Evolutionary conservation across 2,888 invertebrate species (phyloP).

Genomic region (Colostygia pectinataria): DNA sequence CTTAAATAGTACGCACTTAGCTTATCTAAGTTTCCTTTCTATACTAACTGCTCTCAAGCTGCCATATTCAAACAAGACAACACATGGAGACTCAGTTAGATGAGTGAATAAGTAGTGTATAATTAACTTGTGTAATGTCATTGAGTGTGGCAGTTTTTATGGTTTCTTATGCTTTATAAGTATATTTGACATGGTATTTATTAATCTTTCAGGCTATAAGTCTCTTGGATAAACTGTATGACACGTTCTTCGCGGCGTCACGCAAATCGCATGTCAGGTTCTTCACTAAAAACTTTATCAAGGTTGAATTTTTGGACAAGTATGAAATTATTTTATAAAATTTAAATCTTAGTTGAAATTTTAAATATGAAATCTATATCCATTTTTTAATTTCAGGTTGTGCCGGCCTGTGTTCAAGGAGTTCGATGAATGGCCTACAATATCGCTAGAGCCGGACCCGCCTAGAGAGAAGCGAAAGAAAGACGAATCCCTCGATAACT

Average conservation of each 20-base stretch:
- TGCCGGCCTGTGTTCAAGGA: conserved; percentile 85
- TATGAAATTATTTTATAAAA: conserved; percentile 56
- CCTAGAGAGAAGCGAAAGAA: conserved; percentile 63
- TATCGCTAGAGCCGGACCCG: conserved; percentile 72
- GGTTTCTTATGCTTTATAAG: conserved; percentile 37
- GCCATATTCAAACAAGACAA: neutral
- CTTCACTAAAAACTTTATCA: conserved; percentile 87
- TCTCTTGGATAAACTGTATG: conserved; percentile 86
- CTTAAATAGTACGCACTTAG: conserved; percentile 3
- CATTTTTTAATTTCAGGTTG: conserved; percentile 61
- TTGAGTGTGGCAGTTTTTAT: conserved; percentile 11
- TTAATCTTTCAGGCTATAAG: conserved; percentile 83
- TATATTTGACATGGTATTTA: conserved; percentile 70
- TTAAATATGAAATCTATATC: conserved; percentile 13
- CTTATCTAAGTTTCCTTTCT: conserved; percentile 33
- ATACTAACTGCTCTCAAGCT: conserved; percentile 28
- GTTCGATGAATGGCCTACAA: conserved; percentile 84
- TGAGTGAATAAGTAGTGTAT: no score
- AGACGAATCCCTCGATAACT: conserved; percentile 54
- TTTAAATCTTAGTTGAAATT: conserved; percentile 31
- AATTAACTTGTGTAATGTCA: neutral
- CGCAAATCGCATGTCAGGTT: conserved; percentile 83
- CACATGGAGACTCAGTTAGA: neutral
- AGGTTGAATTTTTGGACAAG: conserved; percentile 88
- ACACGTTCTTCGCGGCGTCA: conserved; percentile 77